Base-by-base conservation (phyloP, 2,888 invertebrate species). In the Chymomyza caudatula region DNA sequence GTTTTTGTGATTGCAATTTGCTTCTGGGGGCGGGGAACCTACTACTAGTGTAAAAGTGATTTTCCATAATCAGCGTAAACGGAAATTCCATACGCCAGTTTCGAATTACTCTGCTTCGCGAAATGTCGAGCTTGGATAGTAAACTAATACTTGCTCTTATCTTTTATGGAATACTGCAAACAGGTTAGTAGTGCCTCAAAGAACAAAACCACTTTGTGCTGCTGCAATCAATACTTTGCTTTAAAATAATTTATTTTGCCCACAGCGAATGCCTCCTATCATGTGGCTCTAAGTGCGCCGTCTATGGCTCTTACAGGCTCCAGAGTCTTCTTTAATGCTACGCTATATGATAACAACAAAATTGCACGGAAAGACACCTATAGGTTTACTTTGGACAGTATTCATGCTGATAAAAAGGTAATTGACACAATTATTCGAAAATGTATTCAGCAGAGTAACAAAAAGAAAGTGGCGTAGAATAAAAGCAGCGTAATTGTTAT, bases 261-360 rank as follows among this genome's bases (percentile, higher is more conserved):
- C 44, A 6, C n/a, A 84, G 84, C 66, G 37, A 58, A 78, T 62
- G 78, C 84, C n/a, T 37, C 0, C 2, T 37, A 91, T 73, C 66
- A 86, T 73, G 91, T 95, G 53, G 89, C 90, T 62, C 87, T 96
- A 70, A 90, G 91, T 11, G 92, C 92, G 70, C 92, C 94, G 89
- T 93, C 94, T 6, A 94, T 94, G 54, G 93, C 94, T n/a, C 93
- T 96, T 15, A 90, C 93, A 60, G 96, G 96, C 20, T 94, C 94
- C 3, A 93, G 92, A 59, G 92, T 96, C 49, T 94, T 93, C 71
- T 94, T 96, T 85, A 92, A 85, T 20, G 90, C 88, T 8, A 87
- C 76, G 13, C 69, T 90, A 4, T 87, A 79, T 52, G 76, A 89
- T 58, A 79, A 74, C 43, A 76, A 71, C 0, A 74, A 72, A 57